These are phyloP conservation scores for Eulithis prunata DNA, from an alignment of 2,888 invertebrate genomes.

Conservation along the genomic window DNA sequence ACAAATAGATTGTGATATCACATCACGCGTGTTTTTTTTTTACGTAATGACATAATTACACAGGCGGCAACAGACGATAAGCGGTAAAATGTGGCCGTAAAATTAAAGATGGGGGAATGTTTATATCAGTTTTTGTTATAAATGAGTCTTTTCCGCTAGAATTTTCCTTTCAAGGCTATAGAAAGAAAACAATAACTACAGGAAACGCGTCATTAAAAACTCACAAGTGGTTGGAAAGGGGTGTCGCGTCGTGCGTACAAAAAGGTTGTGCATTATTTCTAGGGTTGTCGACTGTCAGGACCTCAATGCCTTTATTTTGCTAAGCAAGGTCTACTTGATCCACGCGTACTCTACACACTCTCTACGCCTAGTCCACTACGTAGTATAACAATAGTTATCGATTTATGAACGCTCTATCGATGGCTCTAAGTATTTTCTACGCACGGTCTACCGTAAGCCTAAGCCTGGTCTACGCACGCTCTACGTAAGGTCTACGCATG, in stretches of 20 bases:
- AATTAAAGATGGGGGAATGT: too few relatives aligned
- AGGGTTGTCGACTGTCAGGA: neutral
- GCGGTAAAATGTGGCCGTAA: too few relatives aligned
- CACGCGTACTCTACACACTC: too few relatives aligned
- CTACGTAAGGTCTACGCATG: neutral
- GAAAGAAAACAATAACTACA: neutral
- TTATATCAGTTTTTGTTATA: too few relatives aligned
- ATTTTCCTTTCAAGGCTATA: neutral
- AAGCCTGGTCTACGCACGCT: neutral
- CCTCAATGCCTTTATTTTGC: too few relatives aligned
- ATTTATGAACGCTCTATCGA: neutral
- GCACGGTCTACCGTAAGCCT: neutral
- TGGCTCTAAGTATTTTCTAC: neutral
- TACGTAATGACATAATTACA: too few relatives aligned
- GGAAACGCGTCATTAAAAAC: conserved; percentile 6
- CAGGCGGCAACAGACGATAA: too few relatives aligned
- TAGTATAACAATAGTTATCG: neutral
- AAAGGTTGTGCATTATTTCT: neutral
- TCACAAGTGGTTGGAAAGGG: neutral
- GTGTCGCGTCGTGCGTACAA: conserved; percentile 1
- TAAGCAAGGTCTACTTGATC: too few relatives aligned
- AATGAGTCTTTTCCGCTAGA: neutral
- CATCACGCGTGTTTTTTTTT: too few relatives aligned
- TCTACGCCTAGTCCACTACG: neutral
- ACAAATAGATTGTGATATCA: too few relatives aligned